Percentiles rank a stretch among this genome's conserved stretches.
Conservation (phyloP, 2,113 vertebrate genomes). For the Phoenicopterus ruber region DNA sequence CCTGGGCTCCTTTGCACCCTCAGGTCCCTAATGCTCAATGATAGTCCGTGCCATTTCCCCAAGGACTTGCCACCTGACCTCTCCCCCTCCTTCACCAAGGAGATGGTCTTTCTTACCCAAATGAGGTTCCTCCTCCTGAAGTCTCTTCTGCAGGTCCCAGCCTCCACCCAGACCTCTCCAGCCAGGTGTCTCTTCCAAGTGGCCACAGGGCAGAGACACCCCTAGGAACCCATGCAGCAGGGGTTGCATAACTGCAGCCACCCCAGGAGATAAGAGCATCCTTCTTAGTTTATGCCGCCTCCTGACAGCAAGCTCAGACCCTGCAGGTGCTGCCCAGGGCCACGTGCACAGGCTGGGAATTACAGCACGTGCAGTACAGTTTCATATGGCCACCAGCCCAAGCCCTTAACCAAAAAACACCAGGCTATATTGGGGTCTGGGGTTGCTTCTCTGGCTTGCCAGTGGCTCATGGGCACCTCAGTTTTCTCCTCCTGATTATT, state of each 20-base stretch:
- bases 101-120: background rate
- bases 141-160: background rate
- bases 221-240: background rate
- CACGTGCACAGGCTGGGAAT: background rate
- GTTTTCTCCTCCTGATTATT: background rate
- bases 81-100: background rate
- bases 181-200: background rate
- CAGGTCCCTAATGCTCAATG: background rate
- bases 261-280: background rate
- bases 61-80: background rate
- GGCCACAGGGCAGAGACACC: background rate
- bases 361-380: background rate
- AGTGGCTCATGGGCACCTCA: background rate
- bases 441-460: background rate
- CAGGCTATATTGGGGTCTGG: accelerated
- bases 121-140: background rate
- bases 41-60: background rate
- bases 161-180: background rate
- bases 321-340: background rate
- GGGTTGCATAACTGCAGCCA: background rate
- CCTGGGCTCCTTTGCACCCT: background rate
- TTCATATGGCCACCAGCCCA: background rate
- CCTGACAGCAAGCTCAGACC: background rate
- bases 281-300: background rate
- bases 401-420: background rate